These are phyloP conservation scores for Cheirogaleus major DNA, from an alignment of 2,797 vertebrate species.

Conservation along the genomic window DNA sequence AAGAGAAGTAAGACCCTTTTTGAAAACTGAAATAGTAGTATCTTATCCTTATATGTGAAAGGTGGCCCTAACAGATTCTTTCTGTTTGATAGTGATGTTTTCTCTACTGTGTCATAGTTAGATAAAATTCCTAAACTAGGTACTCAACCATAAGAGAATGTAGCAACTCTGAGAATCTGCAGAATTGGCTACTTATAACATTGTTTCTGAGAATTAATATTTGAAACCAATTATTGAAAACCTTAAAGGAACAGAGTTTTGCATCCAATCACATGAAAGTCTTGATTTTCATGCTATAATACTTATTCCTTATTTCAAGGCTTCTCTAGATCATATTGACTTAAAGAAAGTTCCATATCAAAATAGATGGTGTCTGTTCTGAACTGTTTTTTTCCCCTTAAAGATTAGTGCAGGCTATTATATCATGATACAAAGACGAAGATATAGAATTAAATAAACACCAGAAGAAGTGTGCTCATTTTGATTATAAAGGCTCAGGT, in stretches of 20 bases:
- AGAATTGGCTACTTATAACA: neutral
- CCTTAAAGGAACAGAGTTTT: neutral
- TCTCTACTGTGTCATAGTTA: neutral
- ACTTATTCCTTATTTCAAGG: neutral
- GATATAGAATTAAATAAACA: constrained; percentile 33
- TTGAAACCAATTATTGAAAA: constrained; percentile 5
- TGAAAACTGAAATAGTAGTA: constrained; percentile 53
- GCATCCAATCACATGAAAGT: neutral
- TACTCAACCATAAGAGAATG: neutral
- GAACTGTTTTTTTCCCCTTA: neutral
- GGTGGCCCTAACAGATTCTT: neutral
- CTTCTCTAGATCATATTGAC: neutral
- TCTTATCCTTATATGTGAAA: constrained; percentile 38
- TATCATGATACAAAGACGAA: neutral
- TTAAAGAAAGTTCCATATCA: constrained; percentile 2
- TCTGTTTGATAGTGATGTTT: neutral
- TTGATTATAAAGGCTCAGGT: neutral
- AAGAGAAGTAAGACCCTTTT: constrained; percentile 17
- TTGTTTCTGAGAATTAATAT: neutral
- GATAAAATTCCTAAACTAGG: neutral
- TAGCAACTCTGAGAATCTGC: neutral
- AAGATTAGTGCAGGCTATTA: neutral
- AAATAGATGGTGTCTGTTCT: neutral
- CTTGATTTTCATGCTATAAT: neutral
- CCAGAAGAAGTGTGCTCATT: neutral